A percentile compares a stretch with the other conserved stretches of the same genome.
Evolutionary conservation across 2,888 invertebrate species (phyloP).

Genomic region (Lobophora halterata): DNA sequence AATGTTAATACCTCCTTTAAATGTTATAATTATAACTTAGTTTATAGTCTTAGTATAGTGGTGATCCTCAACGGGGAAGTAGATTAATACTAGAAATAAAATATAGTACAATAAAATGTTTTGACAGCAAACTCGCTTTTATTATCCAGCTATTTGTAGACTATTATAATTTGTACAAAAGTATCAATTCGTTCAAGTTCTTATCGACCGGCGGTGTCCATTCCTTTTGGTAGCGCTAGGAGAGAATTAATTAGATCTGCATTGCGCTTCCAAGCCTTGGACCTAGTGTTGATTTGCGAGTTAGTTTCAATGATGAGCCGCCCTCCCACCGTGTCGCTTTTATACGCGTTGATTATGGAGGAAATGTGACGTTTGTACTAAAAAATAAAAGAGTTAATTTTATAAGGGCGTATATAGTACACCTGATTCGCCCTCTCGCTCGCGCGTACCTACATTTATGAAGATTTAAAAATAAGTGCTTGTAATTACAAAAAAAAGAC

Average conservation of each 20-base stretch:
- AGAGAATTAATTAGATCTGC: conserved; percentile 88
- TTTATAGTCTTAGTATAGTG: no score
- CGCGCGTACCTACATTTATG: no score
- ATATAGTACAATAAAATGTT: conserved; percentile 40
- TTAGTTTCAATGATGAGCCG: conserved; percentile 44
- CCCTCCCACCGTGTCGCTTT: conserved; percentile 34
- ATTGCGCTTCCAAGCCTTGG: conserved; percentile 81
- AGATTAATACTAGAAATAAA: conserved; percentile 29
- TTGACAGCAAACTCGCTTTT: conserved; percentile 30
- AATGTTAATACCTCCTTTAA: conserved; percentile 28
- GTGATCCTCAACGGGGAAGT: conserved; percentile 29
- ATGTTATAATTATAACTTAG: conserved; percentile 17
- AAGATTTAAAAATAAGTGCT: no score
- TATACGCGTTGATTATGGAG: conserved; percentile 52
- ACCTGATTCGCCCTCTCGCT: no score
- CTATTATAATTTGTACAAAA: no score
- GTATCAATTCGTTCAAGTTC: conserved; percentile 27
- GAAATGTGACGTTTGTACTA: conserved; percentile 54
- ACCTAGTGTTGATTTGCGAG: conserved; percentile 49
- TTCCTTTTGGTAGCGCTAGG: conserved; percentile 87
- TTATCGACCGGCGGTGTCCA: conserved; percentile 88
- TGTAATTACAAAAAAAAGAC: no score
- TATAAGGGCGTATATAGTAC: background rate
- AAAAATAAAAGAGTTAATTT: conserved; percentile 19
- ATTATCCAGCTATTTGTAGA: no score